Evolutionary conservation across 2,113 vertebrate species (phyloP).

Genomic region (Xyliphius kryptos): DNA sequence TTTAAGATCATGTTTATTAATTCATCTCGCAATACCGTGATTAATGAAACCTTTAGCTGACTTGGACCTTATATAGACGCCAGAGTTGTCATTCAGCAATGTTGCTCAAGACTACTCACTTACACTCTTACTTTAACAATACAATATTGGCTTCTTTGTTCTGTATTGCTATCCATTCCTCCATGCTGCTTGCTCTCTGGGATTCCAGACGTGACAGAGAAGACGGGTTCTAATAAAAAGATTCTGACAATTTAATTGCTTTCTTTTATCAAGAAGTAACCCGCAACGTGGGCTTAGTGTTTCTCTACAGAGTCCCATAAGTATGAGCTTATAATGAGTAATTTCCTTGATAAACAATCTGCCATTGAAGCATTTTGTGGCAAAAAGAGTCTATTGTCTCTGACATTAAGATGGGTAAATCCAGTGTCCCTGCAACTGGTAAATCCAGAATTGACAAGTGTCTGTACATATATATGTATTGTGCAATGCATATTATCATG

Average conservation of each 20-base stretch:
- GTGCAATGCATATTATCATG: too few relatives aligned
- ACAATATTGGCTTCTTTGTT: too few relatives aligned
- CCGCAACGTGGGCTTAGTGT: conserved; percentile 59
- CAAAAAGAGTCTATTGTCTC: too few relatives aligned
- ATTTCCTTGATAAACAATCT: conserved; percentile 62
- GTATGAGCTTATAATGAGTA: conserved; percentile 63
- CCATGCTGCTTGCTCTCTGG: conserved; percentile 47
- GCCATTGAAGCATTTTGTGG: too few relatives aligned
- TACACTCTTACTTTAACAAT: conserved; percentile 49
- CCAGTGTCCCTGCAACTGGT: too few relatives aligned
- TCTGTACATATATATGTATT: too few relatives aligned
- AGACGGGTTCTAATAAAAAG: conserved; percentile 65
- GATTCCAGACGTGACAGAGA: conserved; percentile 53
- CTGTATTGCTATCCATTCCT: background rate
- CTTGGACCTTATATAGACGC: background rate
- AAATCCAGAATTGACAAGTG: too few relatives aligned
- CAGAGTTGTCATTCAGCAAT: too few relatives aligned
- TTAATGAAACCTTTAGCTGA: too few relatives aligned
- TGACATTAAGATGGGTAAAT: too few relatives aligned
- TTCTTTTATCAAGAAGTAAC: conserved; percentile 68
- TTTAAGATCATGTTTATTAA: too few relatives aligned
- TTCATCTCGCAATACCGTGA: too few relatives aligned
- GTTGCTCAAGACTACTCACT: conserved; percentile 19
- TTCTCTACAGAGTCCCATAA: conserved; percentile 64
- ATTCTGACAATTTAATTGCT: conserved; percentile 70